These are phyloP conservation scores for Pseudochromis fuscus DNA, from an alignment of 2,797 vertebrate species.

Conservation along the genomic window DNA sequence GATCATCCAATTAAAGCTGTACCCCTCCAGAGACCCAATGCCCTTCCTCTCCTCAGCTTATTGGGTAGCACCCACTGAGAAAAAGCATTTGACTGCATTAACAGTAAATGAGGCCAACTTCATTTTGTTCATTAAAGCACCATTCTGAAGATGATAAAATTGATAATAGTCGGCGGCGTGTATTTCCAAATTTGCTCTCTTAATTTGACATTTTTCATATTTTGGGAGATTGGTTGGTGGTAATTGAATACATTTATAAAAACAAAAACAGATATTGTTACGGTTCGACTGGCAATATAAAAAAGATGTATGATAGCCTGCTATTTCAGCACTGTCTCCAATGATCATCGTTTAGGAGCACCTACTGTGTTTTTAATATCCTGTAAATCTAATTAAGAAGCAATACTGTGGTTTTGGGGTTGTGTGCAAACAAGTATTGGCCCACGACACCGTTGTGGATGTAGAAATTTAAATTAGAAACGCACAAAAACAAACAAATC, in stretches of 20 bases:
- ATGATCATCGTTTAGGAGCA: slow-evolving; percentile 83
- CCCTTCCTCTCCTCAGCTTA: slow-evolving; percentile 82
- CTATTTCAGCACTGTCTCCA: slow-evolving; percentile 79
- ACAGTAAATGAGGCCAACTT: slow-evolving; percentile 84
- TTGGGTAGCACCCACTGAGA: slow-evolving; percentile 84
- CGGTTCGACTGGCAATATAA: slow-evolving; percentile 73
- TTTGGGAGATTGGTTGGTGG: slow-evolving; percentile 63
- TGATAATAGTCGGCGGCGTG: slow-evolving; percentile 70
- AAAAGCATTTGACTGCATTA: slow-evolving; percentile 86
- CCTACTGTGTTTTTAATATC: slow-evolving; percentile 87
- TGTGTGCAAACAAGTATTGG: slow-evolving; percentile 72
- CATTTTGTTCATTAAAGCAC: slow-evolving; percentile 82
- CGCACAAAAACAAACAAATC: slow-evolving; percentile 66
- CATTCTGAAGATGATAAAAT: slow-evolving; percentile 79
- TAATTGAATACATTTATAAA: slow-evolving; percentile 81
- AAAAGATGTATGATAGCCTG: slow-evolving; percentile 75
- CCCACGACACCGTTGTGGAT: slow-evolving; percentile 58
- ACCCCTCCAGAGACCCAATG: slow-evolving; percentile 82
- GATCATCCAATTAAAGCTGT: slow-evolving; percentile 85
- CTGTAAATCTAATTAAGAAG: slow-evolving; percentile 85
- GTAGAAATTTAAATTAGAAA: slow-evolving; percentile 70
- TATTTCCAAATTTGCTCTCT: slow-evolving; percentile 72
- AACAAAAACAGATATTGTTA: slow-evolving; percentile 80
- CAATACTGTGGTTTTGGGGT: slow-evolving; percentile 80
- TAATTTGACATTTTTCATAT: slow-evolving; percentile 77